Conservation (phyloP, 1,140 invertebrate genomes). For the Cheumatopsyche charites region DNA sequence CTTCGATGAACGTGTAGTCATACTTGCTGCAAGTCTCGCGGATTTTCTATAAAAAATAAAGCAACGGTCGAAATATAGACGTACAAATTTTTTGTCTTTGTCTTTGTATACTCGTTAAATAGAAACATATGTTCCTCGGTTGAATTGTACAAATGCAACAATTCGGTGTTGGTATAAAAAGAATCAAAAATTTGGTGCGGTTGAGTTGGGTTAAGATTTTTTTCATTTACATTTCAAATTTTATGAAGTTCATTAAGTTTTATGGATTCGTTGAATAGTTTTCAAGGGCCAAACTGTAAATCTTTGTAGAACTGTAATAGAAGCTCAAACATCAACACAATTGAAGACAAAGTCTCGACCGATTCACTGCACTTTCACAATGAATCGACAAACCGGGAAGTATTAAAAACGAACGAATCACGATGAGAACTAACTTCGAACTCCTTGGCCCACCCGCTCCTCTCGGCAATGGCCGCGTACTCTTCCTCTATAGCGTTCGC, state of each 20-base stretch:
- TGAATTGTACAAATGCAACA: neutral
- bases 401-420: no score
- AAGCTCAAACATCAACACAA: no score
- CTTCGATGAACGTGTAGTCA: conserved; percentile 74
- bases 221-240: no score
- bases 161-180: conserved; percentile 6
- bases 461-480: neutral
- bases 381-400: no score
- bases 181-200: neutral
- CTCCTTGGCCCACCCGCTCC: conserved; percentile 20
- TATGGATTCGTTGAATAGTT: no score
- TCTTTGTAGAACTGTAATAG: no score
- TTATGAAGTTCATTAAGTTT: no score
- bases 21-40: conserved; percentile 58
- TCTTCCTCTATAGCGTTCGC: conserved; percentile 18
- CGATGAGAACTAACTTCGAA: conserved; percentile 16
- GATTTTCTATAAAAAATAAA: conserved; percentile 55
- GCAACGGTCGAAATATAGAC: no score
- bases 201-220: no score
- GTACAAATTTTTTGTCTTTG: neutral
- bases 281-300: no score
- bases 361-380: no score
- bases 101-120: neutral
- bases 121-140: neutral
- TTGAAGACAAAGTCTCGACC: no score